Evolutionary conservation across 2,888 invertebrate genomes (phyloP).

Genomic region (Clitarchus hookeri): DNA sequence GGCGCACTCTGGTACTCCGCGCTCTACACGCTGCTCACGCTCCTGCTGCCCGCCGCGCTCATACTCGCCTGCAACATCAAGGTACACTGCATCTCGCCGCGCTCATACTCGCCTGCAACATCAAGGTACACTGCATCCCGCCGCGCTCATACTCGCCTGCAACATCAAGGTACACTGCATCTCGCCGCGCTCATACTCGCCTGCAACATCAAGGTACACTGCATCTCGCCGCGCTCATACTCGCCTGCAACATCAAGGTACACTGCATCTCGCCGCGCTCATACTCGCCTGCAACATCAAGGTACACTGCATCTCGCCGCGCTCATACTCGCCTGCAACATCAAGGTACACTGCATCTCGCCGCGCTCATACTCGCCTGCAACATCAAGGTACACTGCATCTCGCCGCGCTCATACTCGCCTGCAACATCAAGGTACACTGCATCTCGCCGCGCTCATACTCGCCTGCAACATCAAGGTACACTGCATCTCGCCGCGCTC

Average conservation of each 20-base stretch:
- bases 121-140: constrained; percentile 59
- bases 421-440: too few species aligned
- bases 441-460: constrained; percentile 69
- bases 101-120: constrained; percentile 65
- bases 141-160: too few species aligned
- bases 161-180: too few species aligned
- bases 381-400: constrained; percentile 65
- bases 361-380: constrained; percentile 70
- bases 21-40: constrained; percentile 66
- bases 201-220: constrained; percentile 71
- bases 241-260: too few species aligned
- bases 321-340: too few species aligned
- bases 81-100: constrained; percentile 50
- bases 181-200: constrained; percentile 71
- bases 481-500: constrained; percentile 32
- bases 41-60: constrained; percentile 69
- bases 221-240: background rate
- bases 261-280: constrained; percentile 68
- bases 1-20: constrained; percentile 68
- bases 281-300: constrained; percentile 75
- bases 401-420: too few species aligned
- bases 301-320: constrained; percentile 50
- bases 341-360: constrained; percentile 70
- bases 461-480: constrained; percentile 74
- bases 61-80: constrained; percentile 75